Evolutionary conservation across 2,113 vertebrate species (phyloP).

Genomic region (Polypterus bichir): DNA sequence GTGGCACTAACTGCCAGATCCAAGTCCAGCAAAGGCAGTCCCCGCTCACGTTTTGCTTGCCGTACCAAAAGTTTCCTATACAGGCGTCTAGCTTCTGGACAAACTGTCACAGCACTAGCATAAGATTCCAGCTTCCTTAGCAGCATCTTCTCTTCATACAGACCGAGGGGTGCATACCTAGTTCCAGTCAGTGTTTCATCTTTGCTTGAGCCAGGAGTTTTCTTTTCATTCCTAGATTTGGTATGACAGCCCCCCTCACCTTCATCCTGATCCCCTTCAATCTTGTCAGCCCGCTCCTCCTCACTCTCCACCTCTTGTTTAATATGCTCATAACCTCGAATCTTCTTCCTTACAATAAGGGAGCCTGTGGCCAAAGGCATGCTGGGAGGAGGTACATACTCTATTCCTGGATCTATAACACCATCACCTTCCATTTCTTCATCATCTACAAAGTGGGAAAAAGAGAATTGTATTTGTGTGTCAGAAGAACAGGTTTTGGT

Average conservation of each 20-base stretch:
- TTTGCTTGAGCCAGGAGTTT: conserved; percentile 47
- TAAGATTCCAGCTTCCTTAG: conserved; percentile 75
- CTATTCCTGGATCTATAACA: conserved; percentile 90
- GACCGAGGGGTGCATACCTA: conserved; percentile 51
- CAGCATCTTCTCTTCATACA: conserved; percentile 81
- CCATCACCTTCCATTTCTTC: conserved; percentile 83
- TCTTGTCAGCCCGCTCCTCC: conserved; percentile 60
- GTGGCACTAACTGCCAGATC: conserved; percentile 74
- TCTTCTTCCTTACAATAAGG: conserved; percentile 59
- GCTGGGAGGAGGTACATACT: conserved; percentile 67
- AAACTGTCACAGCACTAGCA: conserved; percentile 69
- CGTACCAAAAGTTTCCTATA: conserved; percentile 76
- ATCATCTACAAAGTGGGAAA: conserved; percentile 55
- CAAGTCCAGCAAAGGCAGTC: conserved; percentile 78
- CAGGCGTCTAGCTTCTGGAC: conserved; percentile 72
- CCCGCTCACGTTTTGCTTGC: conserved; percentile 76
- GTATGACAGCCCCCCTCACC: conserved; percentile 27
- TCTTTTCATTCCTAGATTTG: conserved; percentile 43
- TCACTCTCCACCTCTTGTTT: conserved; percentile 87
- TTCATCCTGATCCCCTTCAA: conserved; percentile 47
- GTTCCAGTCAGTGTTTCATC: conserved; percentile 30
- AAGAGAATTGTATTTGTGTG: neutral
- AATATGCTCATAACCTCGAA: conserved; percentile 61
- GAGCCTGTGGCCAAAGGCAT: conserved; percentile 30
- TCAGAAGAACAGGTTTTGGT: too few species aligned